Base-by-base conservation (phyloP, 64 coral and sea anemone genomes). In the Dendrophyllia cribrosa region DNA sequence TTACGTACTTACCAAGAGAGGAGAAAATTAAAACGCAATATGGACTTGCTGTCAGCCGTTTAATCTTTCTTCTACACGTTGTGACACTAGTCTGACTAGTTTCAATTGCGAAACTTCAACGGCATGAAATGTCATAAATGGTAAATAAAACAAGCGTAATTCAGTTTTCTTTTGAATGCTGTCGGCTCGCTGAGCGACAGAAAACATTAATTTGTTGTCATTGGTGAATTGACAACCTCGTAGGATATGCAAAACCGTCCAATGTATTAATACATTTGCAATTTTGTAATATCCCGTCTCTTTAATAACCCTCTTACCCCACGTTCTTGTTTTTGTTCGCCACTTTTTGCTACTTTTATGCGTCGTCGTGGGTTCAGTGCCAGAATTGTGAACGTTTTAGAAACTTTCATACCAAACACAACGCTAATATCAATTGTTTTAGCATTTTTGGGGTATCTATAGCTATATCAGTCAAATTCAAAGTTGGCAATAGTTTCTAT, bases 231-330 rank as follows among this genome's bases (percentile, higher is more conserved):
- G 44, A 75, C 46, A 16, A 48, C 72, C 72, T 17, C 45, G 17
- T 7, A 75, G 72, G 20, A 46, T 50, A 75, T 75, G 72, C 72
- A 75, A 75, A 75, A 75, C 46, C 46, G 44, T n/a, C 19, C 14
- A 49, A n/a, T 48, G 44, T 50, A 50, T 7, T 7, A 9, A 16
- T 75, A 15, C 20, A 5, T 51, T 50, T 46, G 17, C 47, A 48
- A 19, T 49, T 49, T 44, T 44, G 3, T 7, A 25, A 5, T 4
- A 72, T 9, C 20, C 26, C 6, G 26, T 8, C 44, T 75, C 19
- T 75, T 75, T 50, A 75, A 48, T 75, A 75, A 75, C 46, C 14
- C 34, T 34, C 34, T 34, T 34, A 0, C 34, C 34, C 34, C 34
- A 34, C 34, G 34, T 34, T 34, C 0, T 34, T 34, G 34, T 34